A percentile compares a stretch with the other conserved stretches of the same genome.
These are phyloP conservation scores for Cottoperca gobio DNA, from an alignment of 2,797 vertebrate species.

Conservation along the genomic window DNA sequence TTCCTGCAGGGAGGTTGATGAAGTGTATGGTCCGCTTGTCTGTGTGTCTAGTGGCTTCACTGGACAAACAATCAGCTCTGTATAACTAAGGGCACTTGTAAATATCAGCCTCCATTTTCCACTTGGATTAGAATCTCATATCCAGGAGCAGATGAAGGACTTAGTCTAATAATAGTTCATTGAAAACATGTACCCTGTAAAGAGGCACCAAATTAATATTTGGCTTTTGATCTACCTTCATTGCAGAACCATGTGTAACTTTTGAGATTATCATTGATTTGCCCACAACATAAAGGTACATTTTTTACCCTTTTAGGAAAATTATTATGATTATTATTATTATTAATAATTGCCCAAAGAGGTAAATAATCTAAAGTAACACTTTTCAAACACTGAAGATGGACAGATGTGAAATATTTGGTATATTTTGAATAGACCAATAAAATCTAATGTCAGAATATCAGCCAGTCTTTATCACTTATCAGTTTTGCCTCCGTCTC, in stretches of 20 bases:
- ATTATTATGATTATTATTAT: too few species aligned
- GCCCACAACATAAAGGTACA: background rate
- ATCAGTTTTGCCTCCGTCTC: background rate
- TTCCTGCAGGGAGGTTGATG: constrained; percentile 5
- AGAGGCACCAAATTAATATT: background rate
- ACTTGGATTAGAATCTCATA: constrained; percentile 16
- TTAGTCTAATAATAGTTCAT: constrained; percentile 1
- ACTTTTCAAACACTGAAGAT: background rate
- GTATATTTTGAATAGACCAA: background rate
- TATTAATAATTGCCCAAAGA: background rate
- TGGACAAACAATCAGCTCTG: constrained; percentile 16
- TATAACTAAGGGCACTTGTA: constrained; percentile 16
- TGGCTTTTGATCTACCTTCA: background rate
- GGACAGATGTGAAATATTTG: background rate
- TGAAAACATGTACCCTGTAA: background rate
- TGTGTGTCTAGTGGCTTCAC: background rate
- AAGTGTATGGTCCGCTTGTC: constrained; percentile 24
- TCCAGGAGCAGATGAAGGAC: constrained; percentile 6
- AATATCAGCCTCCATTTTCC: constrained; percentile 10
- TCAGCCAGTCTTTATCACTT: background rate
- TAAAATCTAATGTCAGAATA: background rate
- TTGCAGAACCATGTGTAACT: background rate
- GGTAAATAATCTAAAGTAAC: background rate
- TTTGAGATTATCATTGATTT: background rate
- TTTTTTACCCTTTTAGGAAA: background rate